Conservation (phyloP, 2,797 vertebrate genomes). For the Mareca strepera region DNA sequence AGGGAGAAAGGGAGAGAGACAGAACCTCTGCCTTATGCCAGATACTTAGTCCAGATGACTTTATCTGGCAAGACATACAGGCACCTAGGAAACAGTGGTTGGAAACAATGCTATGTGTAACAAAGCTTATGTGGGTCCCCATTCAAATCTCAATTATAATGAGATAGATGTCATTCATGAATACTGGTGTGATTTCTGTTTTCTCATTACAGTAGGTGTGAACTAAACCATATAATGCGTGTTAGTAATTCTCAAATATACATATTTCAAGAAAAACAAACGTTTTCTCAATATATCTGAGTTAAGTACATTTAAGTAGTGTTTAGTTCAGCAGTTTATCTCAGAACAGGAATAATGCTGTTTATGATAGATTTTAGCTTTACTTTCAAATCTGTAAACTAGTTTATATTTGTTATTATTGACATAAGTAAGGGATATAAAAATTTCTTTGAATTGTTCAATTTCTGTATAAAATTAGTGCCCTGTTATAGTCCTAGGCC, state of each 20-base stretch:
- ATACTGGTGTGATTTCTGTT: not conserved
- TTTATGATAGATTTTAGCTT: not conserved
- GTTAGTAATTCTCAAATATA: not conserved
- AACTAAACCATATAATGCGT: not conserved
- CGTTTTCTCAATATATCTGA: not conserved
- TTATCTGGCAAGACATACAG: not conserved
- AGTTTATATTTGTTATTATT: not conserved
- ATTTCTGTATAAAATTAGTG: not conserved
- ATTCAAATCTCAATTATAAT: not conserved
- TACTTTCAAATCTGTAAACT: not conserved
- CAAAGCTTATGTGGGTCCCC: not conserved
- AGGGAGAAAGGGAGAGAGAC: not conserved
- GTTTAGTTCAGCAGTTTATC: not conserved
- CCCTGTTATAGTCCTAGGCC: not conserved
- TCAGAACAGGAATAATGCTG: not conserved
- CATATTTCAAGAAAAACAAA: not conserved
- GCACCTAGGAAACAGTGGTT: not conserved
- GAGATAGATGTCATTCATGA: not conserved
- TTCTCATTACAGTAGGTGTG: not conserved
- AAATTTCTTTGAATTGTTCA: not conserved
- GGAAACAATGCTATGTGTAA: not conserved
- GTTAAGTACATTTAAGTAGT: not conserved
- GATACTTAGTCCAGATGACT: not conserved
- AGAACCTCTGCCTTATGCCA: not conserved
- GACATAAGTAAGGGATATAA: not conserved